These are phyloP conservation scores for Lagocephalus sceleratus DNA, from an alignment of 2,797 vertebrate species.

Conservation along the genomic window DNA sequence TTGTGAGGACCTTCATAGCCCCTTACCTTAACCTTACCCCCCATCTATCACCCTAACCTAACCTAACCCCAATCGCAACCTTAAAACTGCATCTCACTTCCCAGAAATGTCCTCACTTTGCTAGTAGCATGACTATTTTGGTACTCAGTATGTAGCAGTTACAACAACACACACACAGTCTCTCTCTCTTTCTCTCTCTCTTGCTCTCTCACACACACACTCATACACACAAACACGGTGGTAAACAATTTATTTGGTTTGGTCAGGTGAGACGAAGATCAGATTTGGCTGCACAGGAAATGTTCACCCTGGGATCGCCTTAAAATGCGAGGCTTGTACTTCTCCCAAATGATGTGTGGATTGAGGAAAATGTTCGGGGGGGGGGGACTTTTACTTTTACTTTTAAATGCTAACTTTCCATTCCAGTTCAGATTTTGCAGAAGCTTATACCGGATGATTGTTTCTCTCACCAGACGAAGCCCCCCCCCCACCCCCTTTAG, in stretches of 20 bases:
- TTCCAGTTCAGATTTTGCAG: no score
- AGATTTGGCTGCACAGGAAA: conserved; percentile 28
- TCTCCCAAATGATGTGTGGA: conserved; percentile 5
- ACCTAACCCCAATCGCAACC: no score
- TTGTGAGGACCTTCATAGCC: no score
- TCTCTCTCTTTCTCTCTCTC: not conserved
- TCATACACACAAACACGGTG: conserved; percentile 1
- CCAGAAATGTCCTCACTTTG: not conserved
- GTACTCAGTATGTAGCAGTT: no score
- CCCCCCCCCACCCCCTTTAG: conserved; percentile 7
- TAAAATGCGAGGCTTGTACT: not conserved
- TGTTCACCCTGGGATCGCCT: conserved; percentile 16
- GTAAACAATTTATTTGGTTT: conserved; percentile 37
- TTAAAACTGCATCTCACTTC: no score
- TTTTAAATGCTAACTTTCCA: no score
- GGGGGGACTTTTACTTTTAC: not conserved
- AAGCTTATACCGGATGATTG: no score
- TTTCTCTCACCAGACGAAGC: not conserved
- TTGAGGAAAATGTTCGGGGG: conserved; percentile 3
- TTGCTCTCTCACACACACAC: conserved; percentile 2
- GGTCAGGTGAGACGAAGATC: conserved; percentile 40
- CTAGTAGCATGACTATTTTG: no score
- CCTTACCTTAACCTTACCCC: no score
- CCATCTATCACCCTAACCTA: no score
- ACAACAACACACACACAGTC: not conserved